Evolutionary conservation across 37 sponge, comb jelly and placozoan species (phyloP), one percentile per base, ranked within the genome.

Genomic region (Crambe crambe): DNA sequence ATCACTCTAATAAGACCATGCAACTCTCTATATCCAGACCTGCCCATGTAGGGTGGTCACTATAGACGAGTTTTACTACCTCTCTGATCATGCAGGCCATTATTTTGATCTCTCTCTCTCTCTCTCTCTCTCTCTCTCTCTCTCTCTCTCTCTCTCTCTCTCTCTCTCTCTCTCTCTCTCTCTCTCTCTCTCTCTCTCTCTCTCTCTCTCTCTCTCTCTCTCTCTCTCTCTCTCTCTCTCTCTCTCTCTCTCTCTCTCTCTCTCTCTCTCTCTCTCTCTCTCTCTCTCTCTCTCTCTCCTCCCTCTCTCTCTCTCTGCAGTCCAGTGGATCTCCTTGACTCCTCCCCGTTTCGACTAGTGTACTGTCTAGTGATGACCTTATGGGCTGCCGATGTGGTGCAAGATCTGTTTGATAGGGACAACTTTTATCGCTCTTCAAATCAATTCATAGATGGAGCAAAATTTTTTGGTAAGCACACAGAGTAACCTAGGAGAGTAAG

Each of bases 311-410:
- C 37, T 67, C 59, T 58, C 59, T 47, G 51, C 42, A 83, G 83
- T 23, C 83, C 83, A 30, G 56, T 83, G 25, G 64, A 66, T 21
- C 25, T 74, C 39, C 75, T 83, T 1, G 58, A 31, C 21, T 30
- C 67, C 30, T 65, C 56, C 36, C 63, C 64, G 0, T 83, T 56
- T 44, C 75, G 83, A 1, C 25, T 66, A n/a, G 32, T 83, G 21
- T 83, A 83, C 64, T 74, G 76, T 67, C 3, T 83, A 39, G 47
- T 75, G n/a, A 41, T 83, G 66, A 66, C 75, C 41, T 17, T 36
- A 41, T 83, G 75, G 83, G 83, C 51, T 23, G 83, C 56, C 22
- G 76, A 83, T 37, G 42, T 75, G 25, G 41, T 83, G 23, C 61
- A 74, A 27, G 65, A 67, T 34, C 36, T 83, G 3, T 71, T 75